These are phyloP conservation scores for Pristionchus mayeri DNA, from an alignment of 2,888 invertebrate species.

Conservation along the genomic window DNA sequence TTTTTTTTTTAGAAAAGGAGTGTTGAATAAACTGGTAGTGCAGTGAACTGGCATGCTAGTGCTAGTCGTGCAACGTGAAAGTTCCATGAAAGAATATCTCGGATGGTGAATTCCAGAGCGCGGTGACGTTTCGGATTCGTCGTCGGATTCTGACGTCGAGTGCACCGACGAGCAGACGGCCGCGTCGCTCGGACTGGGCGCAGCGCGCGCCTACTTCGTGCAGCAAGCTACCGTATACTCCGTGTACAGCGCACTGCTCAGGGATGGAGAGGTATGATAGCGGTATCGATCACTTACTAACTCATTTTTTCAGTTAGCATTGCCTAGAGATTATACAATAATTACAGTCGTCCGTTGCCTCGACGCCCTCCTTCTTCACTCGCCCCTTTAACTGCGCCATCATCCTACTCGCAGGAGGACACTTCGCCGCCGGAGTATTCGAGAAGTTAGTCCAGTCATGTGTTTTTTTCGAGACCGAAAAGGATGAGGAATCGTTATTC, in stretches of 20 bases:
- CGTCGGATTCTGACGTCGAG: constrained; percentile 2
- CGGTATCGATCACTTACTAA: background rate
- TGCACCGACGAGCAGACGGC: background rate
- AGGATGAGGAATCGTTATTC: too few relatives aligned
- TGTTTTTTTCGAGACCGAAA: too few relatives aligned
- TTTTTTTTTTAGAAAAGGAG: background rate
- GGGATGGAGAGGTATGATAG: constrained; percentile 47
- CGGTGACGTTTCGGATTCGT: constrained; percentile 41
- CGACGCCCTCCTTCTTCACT: constrained; percentile 52
- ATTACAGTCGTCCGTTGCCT: constrained; percentile 22
- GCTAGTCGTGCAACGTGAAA: too few relatives aligned
- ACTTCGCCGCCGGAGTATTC: constrained; percentile 85
- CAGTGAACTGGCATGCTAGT: too few relatives aligned
- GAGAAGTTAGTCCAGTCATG: constrained; percentile 78
- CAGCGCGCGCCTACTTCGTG: constrained; percentile 56
- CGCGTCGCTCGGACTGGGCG: constrained; percentile 48
- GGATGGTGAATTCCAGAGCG: background rate
- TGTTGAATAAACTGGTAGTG: too few relatives aligned
- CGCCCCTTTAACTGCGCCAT: constrained; percentile 79
- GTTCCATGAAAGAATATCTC: background rate
- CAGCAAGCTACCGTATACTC: constrained; percentile 59
- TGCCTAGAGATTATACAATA: background rate
- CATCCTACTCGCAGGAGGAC: constrained; percentile 89
- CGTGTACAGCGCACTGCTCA: constrained; percentile 47
- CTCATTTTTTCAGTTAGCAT: background rate